Evolutionary conservation across 2,888 invertebrate genomes (phyloP), one percentile per base, ranked within the genome.

Genomic region (Cephus nigrinus): DNA sequence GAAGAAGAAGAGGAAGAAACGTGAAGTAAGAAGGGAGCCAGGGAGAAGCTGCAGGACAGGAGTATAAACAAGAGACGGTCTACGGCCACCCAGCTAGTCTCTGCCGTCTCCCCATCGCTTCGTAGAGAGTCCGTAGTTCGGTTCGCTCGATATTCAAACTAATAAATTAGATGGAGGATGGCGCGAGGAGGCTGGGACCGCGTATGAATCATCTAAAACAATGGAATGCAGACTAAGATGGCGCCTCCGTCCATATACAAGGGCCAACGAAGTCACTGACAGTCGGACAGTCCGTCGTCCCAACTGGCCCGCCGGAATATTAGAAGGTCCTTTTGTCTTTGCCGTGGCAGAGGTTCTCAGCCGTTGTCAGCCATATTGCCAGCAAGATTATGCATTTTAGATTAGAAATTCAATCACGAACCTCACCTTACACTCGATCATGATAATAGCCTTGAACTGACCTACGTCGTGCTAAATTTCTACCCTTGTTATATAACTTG

Each of bases 181-280:
- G 86, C 85, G 85, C 86, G 85, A 85, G 83, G 84, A 84, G 84
- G 85, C 86, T 79, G 81, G 83, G 84, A 82, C 87, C 86, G 85
- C 86, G 87, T 90, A 90, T 91, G 91, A 90, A 91, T 91, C 91
- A 91, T 91, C 91, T 89, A 89, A 91, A 90, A 91, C 91, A 91
- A 91, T 91, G 91, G 91, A 91, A 91, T 91, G 91, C 90, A 88
- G 90, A 89, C 90, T 88, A 88, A 90, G 87, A 89, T 89, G 90
- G 90, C 88, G 90, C 88, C 89, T 87, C 83, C 81, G 84, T 83
- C 82, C 84, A 83, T 76, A 71, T 85, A 77, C 77, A 55, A 75
- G 68, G 35, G 68, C 40, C 40, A 32, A 68, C 68, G 75, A 68
- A 83, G 80, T 85, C 83, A 82, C 85, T 86, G 87, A 87, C 88